Base-by-base conservation (phyloP, 2,797 vertebrate species). In the Parauchenoglanis punctatus region DNA sequence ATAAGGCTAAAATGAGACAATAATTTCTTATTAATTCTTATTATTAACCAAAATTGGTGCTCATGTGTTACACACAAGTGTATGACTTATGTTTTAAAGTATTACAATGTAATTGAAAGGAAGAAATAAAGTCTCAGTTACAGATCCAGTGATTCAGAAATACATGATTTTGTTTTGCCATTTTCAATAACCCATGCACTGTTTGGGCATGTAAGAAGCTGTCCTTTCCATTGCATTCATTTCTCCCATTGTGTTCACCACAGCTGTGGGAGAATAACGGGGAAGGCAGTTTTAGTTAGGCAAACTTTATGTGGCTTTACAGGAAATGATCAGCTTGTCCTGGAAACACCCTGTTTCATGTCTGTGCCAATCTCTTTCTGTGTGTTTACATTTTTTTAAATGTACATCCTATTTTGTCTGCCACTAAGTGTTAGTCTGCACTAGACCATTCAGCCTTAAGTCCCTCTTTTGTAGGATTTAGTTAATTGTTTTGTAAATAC, bases 251-350 rank as follows among this genome's bases (percentile, higher is more conserved):
- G 81, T 84, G 67, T 84, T 90, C 76, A 84, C 56, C 25, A 44
- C 49, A 85, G 75, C 81, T 77, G 52, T 75, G 88, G 85, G 88
- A 76, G 35, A 85, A 81, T 59, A 28, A 28, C 44, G 4, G 28
- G 18, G 18, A 70, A 68, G 87, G 56, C 72, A 85, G n/a, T 81
- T 63, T 72, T 82, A 83, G 65, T 88, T 86, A 89, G 81, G 83
- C 85, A 90, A 89, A n/a, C 76, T 84, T 87, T 87, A 86, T 89
- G 46, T 83, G 63, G 73, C 76, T 86, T 90, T 87, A 90, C 80
- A 86, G 85, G 89, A 92, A 91, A 88, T 40, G 56, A 78, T 86
- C 46, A 81, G 65, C 67, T 63, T 56, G 3, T 90, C 83, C 77
- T 85, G 86, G 81, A 89, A 90, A 88, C 86, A 81, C 63, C 72